Evolutionary conservation across 2,113 vertebrate species (phyloP), one percentile per base, ranked within the genome.

Genomic region (Embiotoca jacksoni): DNA sequence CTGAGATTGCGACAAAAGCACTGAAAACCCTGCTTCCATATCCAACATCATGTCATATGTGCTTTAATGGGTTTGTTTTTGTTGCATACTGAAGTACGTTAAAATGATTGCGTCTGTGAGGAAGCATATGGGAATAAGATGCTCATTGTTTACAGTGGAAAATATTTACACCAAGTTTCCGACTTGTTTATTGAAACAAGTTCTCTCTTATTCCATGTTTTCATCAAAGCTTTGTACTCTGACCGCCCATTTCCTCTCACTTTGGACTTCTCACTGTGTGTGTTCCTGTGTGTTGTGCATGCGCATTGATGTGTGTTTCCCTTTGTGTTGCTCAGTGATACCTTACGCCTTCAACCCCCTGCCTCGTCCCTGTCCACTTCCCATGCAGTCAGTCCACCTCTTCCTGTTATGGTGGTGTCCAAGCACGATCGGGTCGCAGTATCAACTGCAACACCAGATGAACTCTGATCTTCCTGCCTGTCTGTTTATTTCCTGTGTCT

Each of bases 391-490:
- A 60, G 72, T 49, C 69, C 85, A 67, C 16, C 82, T 63, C 80
- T 88, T 93, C 92, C 90, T 93, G 92, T 92, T 93, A 71, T 91
- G 82, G 63, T 68, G 80, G 50, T 52, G 71, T 62, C 9, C 37
- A 62, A n/a, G 75, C 9, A 0, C 9, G 14, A 57, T 46, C 3
- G 3, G 72, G 67, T 82, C 78, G 66, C 13, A 3, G 23, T 39
- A 39, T 73, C 23, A 72, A 76, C 54, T 64, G 53, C 50, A 76
- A 62, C 64, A 54, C 58, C 35, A 67, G 56, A 63, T 84, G 79
- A 91, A 60, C 86, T 70, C 5, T 74, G 82, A 89, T 86, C 60
- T 82, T 83, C 85, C 85, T 81, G 80, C 49, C 80, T 61, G 68
- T 84, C 80, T 80, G 83, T 85, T 81, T 78, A 71, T 44, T 89